Conservation (phyloP, 1,140 invertebrate species). For the Lepidurus couesii region DNA sequence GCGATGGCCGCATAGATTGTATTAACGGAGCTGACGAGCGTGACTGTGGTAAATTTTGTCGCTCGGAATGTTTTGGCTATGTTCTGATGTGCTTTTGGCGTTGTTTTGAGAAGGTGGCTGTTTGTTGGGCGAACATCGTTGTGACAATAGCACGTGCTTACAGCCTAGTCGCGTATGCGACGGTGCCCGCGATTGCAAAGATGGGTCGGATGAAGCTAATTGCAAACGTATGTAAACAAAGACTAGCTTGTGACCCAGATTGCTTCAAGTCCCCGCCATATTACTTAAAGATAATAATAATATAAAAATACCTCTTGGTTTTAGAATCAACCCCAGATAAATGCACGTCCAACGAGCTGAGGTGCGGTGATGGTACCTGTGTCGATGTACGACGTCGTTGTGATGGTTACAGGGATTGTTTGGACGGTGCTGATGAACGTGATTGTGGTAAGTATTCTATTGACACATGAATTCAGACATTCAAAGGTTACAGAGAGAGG, state of each 20-base stretch:
- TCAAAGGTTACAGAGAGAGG: no score
- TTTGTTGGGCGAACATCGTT: constrained; percentile 56
- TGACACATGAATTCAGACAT: no score
- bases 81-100: neutral
- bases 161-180: constrained; percentile 60
- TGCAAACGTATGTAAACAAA: constrained; percentile 45
- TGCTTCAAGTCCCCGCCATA: no score
- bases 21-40: constrained; percentile 47
- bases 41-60: constrained; percentile 36
- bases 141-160: constrained; percentile 43
- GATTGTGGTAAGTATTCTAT: no score
- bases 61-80: neutral
- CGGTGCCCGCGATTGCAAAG: constrained; percentile 69
- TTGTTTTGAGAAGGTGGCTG: constrained; percentile 6
- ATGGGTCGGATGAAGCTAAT: constrained; percentile 76
- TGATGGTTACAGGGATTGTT: constrained; percentile 58
- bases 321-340: neutral
- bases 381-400: constrained; percentile 43
- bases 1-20: constrained; percentile 43
- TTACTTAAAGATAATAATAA: no score
- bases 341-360: constrained; percentile 41
- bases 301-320: neutral
- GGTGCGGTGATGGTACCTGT: constrained; percentile 49
- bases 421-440: constrained; percentile 39
- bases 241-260: constrained; percentile 47